Conservation (phyloP, 2,113 vertebrate species). For the Dinomys branickii region DNA sequence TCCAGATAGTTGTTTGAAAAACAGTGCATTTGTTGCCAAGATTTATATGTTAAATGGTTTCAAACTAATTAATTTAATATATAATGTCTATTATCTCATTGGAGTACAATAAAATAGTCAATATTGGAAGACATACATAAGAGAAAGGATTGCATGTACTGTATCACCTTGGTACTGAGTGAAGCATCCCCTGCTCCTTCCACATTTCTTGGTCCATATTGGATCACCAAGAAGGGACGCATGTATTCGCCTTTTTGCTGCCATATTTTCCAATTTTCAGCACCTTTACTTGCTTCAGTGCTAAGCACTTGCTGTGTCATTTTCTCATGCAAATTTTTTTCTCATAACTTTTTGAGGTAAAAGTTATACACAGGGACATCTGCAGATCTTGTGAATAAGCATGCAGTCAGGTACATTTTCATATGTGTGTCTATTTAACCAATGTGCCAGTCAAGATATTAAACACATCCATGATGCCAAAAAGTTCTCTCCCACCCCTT, state of each 20-base stretch:
- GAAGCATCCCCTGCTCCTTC: neutral
- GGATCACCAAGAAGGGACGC: neutral
- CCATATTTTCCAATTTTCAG: neutral
- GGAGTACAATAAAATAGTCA: neutral
- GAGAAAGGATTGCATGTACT: neutral
- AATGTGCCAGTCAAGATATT: neutral
- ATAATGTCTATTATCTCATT: neutral
- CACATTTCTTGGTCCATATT: neutral
- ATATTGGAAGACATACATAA: neutral
- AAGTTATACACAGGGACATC: neutral
- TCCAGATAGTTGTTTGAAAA: slow-evolving; percentile 31
- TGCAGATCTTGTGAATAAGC: neutral
- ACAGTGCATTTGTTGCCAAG: neutral
- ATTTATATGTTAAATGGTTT: neutral
- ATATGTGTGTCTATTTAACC: neutral
- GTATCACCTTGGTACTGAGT: neutral
- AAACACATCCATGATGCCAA: neutral
- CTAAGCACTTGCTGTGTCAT: neutral
- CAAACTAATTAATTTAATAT: slow-evolving; percentile 19
- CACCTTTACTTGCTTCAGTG: neutral
- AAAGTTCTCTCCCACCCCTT: neutral
- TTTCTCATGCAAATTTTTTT: neutral
- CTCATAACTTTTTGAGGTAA: neutral
- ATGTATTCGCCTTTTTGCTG: neutral
- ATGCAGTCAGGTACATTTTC: neutral